A percentile compares a stretch with the other conserved stretches of the same genome.
Conservation (phyloP, 2,888 invertebrate species). For the Meghimatium bilineatum region DNA sequence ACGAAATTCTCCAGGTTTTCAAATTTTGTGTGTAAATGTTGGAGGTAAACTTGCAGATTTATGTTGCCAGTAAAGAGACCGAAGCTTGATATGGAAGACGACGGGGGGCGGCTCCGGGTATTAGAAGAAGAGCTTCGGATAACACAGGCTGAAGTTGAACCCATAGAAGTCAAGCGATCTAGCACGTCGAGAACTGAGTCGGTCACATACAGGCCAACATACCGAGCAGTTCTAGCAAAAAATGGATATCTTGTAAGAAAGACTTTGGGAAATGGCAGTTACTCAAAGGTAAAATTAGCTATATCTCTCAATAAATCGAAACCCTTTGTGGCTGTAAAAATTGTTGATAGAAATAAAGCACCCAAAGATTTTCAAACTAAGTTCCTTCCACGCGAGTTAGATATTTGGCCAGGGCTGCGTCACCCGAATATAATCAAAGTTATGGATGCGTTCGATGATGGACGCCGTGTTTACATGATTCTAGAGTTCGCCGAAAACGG, state of each 20-base stretch:
- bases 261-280: constrained; percentile 74
- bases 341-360: constrained; percentile 85
- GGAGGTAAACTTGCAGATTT: constrained; percentile 30
- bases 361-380: constrained; percentile 87
- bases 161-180: constrained; percentile 61
- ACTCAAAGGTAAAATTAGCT: constrained; percentile 85
- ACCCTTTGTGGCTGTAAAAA: constrained; percentile 79
- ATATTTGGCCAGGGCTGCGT: constrained; percentile 85
- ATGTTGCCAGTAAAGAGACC: constrained; percentile 48
- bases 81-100: constrained; percentile 49
- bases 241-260: constrained; percentile 71
- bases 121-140: constrained; percentile 63
- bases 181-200: constrained; percentile 58
- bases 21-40: constrained; percentile 40
- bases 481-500: constrained; percentile 78
- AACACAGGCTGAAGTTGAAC: constrained; percentile 68
- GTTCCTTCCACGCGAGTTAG: constrained; percentile 89
- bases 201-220: constrained; percentile 70
- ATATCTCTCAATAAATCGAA: constrained; percentile 62
- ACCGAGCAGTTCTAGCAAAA: constrained; percentile 73
- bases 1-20: constrained; percentile 12
- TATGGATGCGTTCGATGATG: constrained; percentile 86
- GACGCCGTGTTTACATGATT: constrained; percentile 77
- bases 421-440: constrained; percentile 89
- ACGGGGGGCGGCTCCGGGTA: constrained; percentile 42